Percentiles rank a stretch among this genome's conserved stretches.
These are phyloP conservation scores for Mylabris sibirica DNA, from an alignment of 2,888 invertebrate genomes.

Conservation along the genomic window DNA sequence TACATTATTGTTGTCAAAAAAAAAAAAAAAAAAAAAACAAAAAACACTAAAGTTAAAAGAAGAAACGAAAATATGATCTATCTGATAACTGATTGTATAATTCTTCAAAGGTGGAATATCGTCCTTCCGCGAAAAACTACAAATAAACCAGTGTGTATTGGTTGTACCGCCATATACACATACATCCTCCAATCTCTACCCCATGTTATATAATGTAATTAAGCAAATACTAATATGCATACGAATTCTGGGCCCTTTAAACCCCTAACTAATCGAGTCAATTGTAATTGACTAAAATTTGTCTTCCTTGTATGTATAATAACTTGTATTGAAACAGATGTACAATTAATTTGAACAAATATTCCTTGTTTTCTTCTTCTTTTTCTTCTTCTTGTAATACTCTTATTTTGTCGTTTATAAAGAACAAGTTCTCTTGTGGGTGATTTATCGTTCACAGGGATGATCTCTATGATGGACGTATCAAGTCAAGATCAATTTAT, in stretches of 20 bases:
- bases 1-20: conserved; percentile 35
- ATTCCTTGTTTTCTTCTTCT: neutral
- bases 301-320: neutral
- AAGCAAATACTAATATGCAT: conserved; percentile 23
- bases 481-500: conserved; percentile 46
- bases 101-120: conserved; percentile 27
- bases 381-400: too few species aligned
- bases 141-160: neutral
- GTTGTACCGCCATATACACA: neutral
- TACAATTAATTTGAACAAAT: neutral
- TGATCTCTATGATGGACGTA: conserved; percentile 18
- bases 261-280: conserved; percentile 14
- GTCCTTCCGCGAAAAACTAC: conserved; percentile 32
- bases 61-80: conserved; percentile 8
- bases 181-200: conserved; percentile 15
- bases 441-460: conserved; percentile 14
- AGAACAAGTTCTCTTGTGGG: conserved; percentile 10
- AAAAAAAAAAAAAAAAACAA: conserved; percentile 10
- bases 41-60: too few species aligned
- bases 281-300: conserved; percentile 14
- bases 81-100: conserved; percentile 35
- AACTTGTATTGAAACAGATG: conserved; percentile 6
- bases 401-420: conserved; percentile 22
- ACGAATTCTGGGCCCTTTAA: conserved; percentile 16
- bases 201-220: conserved; percentile 22